Conservation (phyloP, 1,140 invertebrate species). For the Ruditapes philippinarum region DNA sequence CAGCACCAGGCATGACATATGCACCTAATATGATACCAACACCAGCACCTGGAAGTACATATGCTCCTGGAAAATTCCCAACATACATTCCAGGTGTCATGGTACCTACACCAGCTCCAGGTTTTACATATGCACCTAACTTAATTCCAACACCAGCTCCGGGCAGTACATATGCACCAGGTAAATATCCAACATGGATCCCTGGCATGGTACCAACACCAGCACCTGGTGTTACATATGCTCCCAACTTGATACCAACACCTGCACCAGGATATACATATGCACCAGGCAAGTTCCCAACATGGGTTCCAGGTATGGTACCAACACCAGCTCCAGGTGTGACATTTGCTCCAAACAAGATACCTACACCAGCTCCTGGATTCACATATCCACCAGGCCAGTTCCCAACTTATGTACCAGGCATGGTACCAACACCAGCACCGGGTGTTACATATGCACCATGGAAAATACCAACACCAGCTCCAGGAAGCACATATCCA, state of each 20-base stretch:
- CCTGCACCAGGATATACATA: conserved; percentile 66
- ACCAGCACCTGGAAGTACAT: conserved; percentile 71
- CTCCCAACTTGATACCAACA: conserved; percentile 63
- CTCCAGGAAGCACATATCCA: conserved; percentile 69
- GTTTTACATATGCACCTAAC: conserved; percentile 69
- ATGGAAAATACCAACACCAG: conserved; percentile 63
- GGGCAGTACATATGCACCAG: conserved; percentile 68
- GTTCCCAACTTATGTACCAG: conserved; percentile 67
- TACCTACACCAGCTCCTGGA: conserved; percentile 67
- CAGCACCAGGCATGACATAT: conserved; percentile 55
- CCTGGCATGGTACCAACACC: conserved; percentile 65
- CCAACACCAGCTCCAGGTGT: conserved; percentile 72
- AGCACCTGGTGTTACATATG: conserved; percentile 63
- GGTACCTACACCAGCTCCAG: conserved; percentile 70
- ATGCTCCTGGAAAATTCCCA: conserved; percentile 64
- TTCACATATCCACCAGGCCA: conserved; percentile 68
- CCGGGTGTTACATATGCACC: conserved; percentile 68
- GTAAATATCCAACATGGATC: conserved; percentile 50
- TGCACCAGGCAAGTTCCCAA: conserved; percentile 50
- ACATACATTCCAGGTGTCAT: conserved; percentile 62
- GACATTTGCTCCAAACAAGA: conserved; percentile 67
- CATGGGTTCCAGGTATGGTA: conserved; percentile 54
- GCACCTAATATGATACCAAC: conserved; percentile 62
- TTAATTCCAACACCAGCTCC: conserved; percentile 68
- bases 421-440: conserved; percentile 64